These are phyloP conservation scores for Melanotaenia parkinsoni DNA, from an alignment of 2,797 vertebrate genomes.

Conservation along the genomic window DNA sequence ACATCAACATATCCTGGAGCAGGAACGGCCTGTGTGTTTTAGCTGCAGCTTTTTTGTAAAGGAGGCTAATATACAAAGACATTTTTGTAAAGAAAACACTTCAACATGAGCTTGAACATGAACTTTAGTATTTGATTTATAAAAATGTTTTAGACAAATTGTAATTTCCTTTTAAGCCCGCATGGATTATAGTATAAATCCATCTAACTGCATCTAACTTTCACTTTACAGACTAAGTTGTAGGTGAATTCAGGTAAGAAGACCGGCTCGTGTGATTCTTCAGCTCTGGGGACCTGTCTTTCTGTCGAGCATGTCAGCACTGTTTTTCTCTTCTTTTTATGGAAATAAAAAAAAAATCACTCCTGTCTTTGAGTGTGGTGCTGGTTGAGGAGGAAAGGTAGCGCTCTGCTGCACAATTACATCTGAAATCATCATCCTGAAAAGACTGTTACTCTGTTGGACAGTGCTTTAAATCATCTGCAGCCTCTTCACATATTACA, in stretches of 20 bases:
- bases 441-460: not conserved
- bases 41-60: too few relatives aligned
- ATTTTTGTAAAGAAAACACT: not conserved
- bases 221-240: slow-evolving; percentile 72
- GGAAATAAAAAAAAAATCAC: slow-evolving; percentile 20
- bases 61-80: not conserved
- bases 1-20: not conserved
- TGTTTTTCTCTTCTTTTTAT: slow-evolving; percentile 14
- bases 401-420: slow-evolving; percentile 47
- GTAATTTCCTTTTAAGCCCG: not conserved
- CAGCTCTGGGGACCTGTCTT: slow-evolving; percentile 11
- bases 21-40: not conserved
- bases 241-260: slow-evolving; percentile 80
- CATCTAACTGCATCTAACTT: slow-evolving; percentile 69
- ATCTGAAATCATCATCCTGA: slow-evolving; percentile 26
- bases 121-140: not conserved
- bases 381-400: slow-evolving; percentile 14
- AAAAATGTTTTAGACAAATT: not conserved
- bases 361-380: slow-evolving; percentile 14
- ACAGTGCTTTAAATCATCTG: slow-evolving; percentile 3
- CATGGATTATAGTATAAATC: not conserved
- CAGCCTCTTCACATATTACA: not conserved
- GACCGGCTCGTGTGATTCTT: slow-evolving; percentile 35
- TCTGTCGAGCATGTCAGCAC: slow-evolving; percentile 51
- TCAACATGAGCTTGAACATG: not conserved